Evolutionary conservation across 1,140 invertebrate species (phyloP).

Genomic region (Phenacoccus solenopsis): DNA sequence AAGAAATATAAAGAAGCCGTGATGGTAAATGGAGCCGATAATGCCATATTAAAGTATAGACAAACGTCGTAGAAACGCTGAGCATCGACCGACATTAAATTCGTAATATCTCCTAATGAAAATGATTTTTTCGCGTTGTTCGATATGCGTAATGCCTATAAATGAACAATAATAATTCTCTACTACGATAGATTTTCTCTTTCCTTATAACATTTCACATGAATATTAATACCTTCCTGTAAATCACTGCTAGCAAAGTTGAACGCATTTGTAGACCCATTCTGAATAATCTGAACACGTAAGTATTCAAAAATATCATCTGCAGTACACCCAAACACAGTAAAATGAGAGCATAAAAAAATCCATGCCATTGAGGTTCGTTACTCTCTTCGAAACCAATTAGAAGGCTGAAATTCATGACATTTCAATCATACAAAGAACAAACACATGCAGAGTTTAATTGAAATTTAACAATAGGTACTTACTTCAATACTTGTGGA

Average conservation of each 20-base stretch:
- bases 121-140: slow-evolving; percentile 64
- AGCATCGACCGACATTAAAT: slow-evolving; percentile 81
- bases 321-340: slow-evolving; percentile 70
- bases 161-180: neutral
- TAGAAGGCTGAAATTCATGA: slow-evolving; percentile 40
- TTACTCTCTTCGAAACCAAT: slow-evolving; percentile 48
- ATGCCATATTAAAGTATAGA: slow-evolving; percentile 86
- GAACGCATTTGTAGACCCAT: slow-evolving; percentile 84
- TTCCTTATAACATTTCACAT: neutral
- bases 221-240: slow-evolving; percentile 70
- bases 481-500: slow-evolving; percentile 57
- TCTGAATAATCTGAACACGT: slow-evolving; percentile 80
- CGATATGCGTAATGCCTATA: slow-evolving; percentile 52
- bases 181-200: too few relatives aligned
- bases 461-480: too few relatives aligned
- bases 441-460: too few relatives aligned
- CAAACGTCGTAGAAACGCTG: slow-evolving; percentile 74
- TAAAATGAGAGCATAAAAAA: slow-evolving; percentile 61
- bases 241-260: slow-evolving; percentile 82
- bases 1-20: slow-evolving; percentile 73
- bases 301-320: slow-evolving; percentile 75
- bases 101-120: slow-evolving; percentile 83
- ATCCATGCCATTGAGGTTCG: slow-evolving; percentile 70
- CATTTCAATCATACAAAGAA: neutral
- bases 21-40: slow-evolving; percentile 92